These are phyloP conservation scores for Bothrops jararaca DNA, from an alignment of 2,113 vertebrate species.

Conservation along the genomic window DNA sequence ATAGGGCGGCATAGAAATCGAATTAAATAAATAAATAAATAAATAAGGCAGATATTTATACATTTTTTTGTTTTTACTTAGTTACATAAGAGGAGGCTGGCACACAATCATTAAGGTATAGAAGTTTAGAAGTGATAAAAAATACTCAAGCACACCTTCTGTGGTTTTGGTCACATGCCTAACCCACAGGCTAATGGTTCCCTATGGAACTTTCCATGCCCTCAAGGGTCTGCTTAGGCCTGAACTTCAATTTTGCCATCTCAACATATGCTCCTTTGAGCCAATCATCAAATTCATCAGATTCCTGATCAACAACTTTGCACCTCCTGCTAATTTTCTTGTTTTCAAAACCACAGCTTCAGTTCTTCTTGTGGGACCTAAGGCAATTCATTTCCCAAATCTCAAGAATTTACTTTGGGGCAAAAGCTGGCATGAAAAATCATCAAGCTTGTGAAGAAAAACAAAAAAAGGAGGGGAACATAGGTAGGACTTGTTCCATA, in stretches of 20 bases:
- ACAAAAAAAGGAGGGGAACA: not conserved
- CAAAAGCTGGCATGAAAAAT: not conserved
- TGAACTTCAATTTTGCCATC: no score
- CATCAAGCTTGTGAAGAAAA: not conserved
- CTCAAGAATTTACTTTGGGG: not conserved
- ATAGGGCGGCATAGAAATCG: no score
- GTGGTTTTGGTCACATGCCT: no score
- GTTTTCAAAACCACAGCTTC: not conserved
- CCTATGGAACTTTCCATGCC: no score
- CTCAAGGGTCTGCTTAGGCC: no score
- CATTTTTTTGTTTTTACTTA: not conserved
- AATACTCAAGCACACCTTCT: no score
- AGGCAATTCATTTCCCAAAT: not conserved
- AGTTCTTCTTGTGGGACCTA: not conserved
- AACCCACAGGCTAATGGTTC: no score
- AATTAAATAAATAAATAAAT: no score
- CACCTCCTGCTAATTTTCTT: not conserved
- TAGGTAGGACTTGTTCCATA: not conserved
- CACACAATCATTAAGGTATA: no score
- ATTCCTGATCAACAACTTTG: not conserved
- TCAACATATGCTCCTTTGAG: no score
- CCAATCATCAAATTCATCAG: no score
- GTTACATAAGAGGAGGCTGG: not conserved
- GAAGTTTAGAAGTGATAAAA: no score
- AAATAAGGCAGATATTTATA: not conserved